Evolutionary conservation across 2,113 vertebrate genomes (phyloP), one percentile per base, ranked within the genome.

Genomic region (Odocoileus virginianus): DNA sequence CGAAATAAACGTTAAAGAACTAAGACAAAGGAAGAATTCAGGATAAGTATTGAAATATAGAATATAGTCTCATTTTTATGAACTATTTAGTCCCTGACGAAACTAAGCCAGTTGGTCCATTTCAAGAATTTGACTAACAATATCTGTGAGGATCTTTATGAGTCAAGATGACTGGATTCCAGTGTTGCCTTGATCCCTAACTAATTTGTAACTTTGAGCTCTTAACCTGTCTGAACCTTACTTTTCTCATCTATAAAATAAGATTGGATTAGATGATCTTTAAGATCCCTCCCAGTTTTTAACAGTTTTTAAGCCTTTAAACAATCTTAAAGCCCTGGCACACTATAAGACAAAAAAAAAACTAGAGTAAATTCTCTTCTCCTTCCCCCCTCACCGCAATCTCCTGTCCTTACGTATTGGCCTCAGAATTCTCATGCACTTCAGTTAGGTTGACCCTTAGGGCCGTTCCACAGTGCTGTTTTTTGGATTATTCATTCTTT

Each of bases 401-500:
- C 43, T 87, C 47, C 50, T 17, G 28, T 47, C 33, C n/a, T 19
- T 54, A 3, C 1, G 15, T 60, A 5, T 0, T 28, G 57, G 61
- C 36, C 50, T 36, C 64, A 50, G 27, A 36, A 3, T 58, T 79
- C 76, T 57, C 30, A 10, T 33, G 76, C 33, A 81, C 64, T 3
- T 43, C 76, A 95, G 76, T 82, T 74, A 61, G 54, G 89, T 30
- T 97, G 93, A 97, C 94, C 95, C 78, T 97, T 96, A 82, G 40
- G 67, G 50, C 28, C 55, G 27, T 60, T 93, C 88, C 93, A 96
- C 87, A 67, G 82, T 67, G 95, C 47, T 94, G 67, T 78, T 94
- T 95, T 93, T 82, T 82, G 96, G 85, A 60, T 60, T 96, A 88
- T 96, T 97, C 96, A 71, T 76, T 96, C 90, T 67, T 95, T 95